Evolutionary conservation across 2,113 vertebrate genomes (phyloP), one percentile per base, ranked within the genome.

Genomic region (Cryptomyrus ogoouensis): DNA sequence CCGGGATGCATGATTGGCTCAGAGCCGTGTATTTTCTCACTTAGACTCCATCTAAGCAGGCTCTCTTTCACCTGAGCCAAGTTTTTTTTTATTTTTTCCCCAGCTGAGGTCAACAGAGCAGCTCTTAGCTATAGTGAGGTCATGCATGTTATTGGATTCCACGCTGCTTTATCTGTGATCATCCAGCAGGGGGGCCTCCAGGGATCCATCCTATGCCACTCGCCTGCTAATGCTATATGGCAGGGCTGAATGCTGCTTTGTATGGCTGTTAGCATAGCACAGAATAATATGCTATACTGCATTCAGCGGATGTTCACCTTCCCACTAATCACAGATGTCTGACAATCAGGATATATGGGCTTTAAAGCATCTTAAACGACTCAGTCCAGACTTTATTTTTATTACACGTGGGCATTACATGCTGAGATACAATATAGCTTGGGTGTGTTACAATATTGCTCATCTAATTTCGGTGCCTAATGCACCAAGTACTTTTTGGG

Each of bases 31-130:
- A 88, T 91, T 90, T 89, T 91, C 90, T 92, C 49, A 87, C 49
- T 87, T 87, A 89, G 90, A 91, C 90, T 90, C 89, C 92, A 92
- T 93, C 91, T 92, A 15, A 90, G 42, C 91, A 66, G 90, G 88
- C 86, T 89, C 42, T 85, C 70, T 87, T 24, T 27, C 86, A 46
- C 86, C 70, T 19, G 35, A 13, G 88, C 83, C 83, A 77, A 91
- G 21, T 24, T 58, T 91, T 91, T 86, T 86, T 35, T 70, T 27
- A 4, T 53, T 66, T 74, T 8, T 77, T 77, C 19, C 58, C 12
- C 88, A 70, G 74, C 89, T 46, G 88, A 62, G 91, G 90, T 90
- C 91, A 74, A 70, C 77, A 70, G 80, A 89, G 58, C 35, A 83
- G 89, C 90, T 90, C 70, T 90, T 83, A 88, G 89, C 90, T 56